These are phyloP conservation scores for Chionis minor DNA, from an alignment of 2,113 vertebrate genomes.

Conservation along the genomic window DNA sequence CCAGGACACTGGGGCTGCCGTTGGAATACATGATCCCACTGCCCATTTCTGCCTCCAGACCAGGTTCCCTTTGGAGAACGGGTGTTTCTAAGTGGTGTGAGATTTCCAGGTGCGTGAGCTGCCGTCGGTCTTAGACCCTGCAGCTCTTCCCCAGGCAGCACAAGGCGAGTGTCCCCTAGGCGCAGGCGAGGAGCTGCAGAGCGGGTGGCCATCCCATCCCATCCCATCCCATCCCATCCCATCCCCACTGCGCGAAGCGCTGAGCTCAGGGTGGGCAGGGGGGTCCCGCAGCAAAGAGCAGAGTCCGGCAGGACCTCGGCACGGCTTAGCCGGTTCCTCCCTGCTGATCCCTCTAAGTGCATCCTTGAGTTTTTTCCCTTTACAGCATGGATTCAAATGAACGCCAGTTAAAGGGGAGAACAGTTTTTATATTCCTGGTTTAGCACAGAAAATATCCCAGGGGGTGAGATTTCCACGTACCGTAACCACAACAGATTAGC, in stretches of 20 bases:
- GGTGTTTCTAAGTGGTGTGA: not conserved
- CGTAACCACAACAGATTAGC: not conserved
- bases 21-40: accelerated
- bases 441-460: not conserved
- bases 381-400: not conserved
- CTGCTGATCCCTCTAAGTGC: not conserved
- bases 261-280: not conserved
- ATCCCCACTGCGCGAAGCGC: not conserved
- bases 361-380: not conserved
- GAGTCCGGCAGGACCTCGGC: not conserved
- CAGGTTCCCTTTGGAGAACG: not conserved
- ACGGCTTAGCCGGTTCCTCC: not conserved
- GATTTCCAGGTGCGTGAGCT: accelerated
- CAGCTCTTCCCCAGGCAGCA: not conserved
- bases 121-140: not conserved
- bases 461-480: not conserved
- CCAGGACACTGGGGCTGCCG: not conserved
- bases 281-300: not conserved
- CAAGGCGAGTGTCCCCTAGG: not conserved
- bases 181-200: not conserved
- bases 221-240: too few species aligned
- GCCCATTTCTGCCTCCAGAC: accelerated
- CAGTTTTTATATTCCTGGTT: not conserved
- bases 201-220: not conserved
- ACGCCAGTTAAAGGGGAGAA: not conserved